Base-by-base conservation (phyloP, 2,113 vertebrate species). In the Alexandromys fortis region DNA sequence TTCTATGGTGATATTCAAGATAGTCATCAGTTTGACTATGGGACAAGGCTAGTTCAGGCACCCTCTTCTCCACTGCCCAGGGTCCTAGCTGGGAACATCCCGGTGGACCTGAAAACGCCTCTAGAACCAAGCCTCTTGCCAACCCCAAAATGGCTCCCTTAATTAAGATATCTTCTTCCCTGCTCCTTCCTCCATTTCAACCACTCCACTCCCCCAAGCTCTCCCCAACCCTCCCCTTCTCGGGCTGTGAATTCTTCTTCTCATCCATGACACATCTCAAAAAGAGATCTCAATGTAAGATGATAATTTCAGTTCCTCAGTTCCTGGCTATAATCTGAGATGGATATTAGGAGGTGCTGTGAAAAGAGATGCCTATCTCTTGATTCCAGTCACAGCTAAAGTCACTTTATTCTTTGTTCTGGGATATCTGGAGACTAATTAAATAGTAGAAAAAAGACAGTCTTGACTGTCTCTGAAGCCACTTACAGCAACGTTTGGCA, bases 371-470 rank as follows among this genome's bases (percentile, higher is more conserved):
- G 75, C 30, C 61, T 19, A 92, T 82, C n/a, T 88, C 5, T 75
- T 85, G 68, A 72, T 45, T 76, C 65, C 33, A 42, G 38, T 38
- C 61, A 88, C 68, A 90, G 55, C 6, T 83, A 86, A 68, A 24
- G 24, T 81, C 49, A 47, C 35, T 87, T 42, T 86, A 12, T 90
- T 96, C 93, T 88, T 49, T 96, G 68, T 81, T 94, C 38, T 90
- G 30, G 94, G 72, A 52, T 86, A 92, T 22, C 72, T 90, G 79
- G 49, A 92, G 45, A 94, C 35, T 88, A 96, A 86, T 47, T 86
- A 91, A 87, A 83, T 58, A 67, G 16, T 30, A 92, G n/a, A 91
- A 92, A 94, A 58, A 88, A 65, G n/a, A 89, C 30, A 10, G 3
- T 4, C 24, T 28, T 76, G 42, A 75, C 33, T 58, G 89, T 87